These are phyloP conservation scores for Protobothrops mucrosquamatus DNA, from an alignment of 2,113 vertebrate species.

Conservation along the genomic window DNA sequence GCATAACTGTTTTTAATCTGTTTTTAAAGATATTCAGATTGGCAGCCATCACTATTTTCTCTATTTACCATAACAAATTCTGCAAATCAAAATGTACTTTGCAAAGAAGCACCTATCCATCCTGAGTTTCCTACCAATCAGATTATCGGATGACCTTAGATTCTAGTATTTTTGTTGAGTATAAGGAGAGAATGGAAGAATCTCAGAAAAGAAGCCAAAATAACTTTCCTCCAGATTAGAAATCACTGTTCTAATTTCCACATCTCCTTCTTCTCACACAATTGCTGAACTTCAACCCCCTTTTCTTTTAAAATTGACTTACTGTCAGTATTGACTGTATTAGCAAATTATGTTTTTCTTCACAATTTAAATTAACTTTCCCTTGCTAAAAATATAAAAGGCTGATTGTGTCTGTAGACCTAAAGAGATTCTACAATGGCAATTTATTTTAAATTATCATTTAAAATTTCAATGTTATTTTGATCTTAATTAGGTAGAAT, in stretches of 20 bases:
- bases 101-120: not conserved
- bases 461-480: not conserved
- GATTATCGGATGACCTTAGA: not conserved
- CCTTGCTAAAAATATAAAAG: not conserved
- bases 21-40: not conserved
- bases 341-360: not conserved
- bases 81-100: not conserved
- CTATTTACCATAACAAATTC: not conserved
- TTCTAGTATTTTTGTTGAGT: not conserved
- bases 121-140: not conserved
- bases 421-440: not conserved
- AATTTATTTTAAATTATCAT: not conserved
- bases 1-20: not conserved
- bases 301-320: not conserved
- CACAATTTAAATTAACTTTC: not conserved
- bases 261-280: not conserved
- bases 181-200: not conserved
- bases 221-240: not conserved
- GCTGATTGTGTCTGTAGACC: not conserved
- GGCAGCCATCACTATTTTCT: not conserved
- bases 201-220: not conserved
- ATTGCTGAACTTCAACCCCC: not conserved
- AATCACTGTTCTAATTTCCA: not conserved
- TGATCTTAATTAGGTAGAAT: conserved; percentile 13
- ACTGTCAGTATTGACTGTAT: not conserved